phyloP scores from a whole-genome alignment of 2,888 invertebrate species.

The Palloptera scutellata region DNA sequence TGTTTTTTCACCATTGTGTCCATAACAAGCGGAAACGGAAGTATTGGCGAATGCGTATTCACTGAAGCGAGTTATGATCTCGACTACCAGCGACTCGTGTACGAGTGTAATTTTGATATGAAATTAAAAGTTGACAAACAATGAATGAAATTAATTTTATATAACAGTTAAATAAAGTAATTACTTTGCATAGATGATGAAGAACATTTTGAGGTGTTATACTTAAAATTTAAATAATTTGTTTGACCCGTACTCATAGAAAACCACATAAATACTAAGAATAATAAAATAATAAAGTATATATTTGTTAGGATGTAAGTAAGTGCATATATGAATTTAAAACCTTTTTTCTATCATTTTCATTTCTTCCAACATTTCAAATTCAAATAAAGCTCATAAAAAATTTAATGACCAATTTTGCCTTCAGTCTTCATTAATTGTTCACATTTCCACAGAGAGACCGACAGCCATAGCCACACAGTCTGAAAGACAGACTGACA shows the following conservation, averaged over 20 bases:
- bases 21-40: conserved; percentile 57
- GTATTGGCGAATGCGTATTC: conserved; percentile 59
- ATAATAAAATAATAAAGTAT: too few species aligned
- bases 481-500: too few species aligned
- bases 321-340: not conserved
- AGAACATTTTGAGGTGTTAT: too few species aligned
- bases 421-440: conserved; percentile 25
- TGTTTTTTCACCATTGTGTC: too few species aligned
- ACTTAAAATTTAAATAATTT: too few species aligned
- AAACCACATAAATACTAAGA: too few species aligned
- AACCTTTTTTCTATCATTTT: not conserved
- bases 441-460: not conserved
- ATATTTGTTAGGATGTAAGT: not conserved
- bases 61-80: conserved; percentile 47
- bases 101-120: too few species aligned
- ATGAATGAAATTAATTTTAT: too few species aligned
- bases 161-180: not conserved
- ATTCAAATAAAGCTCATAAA: conserved; percentile 18
- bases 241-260: too few species aligned
- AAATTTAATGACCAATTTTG: conserved; percentile 23
- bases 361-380: not conserved
- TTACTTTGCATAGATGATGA: not conserved
- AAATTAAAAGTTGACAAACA: too few species aligned
- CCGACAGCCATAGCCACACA: not conserved
- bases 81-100: not conserved